phyloP scores from a whole-genome alignment of 2,888 invertebrate species.

The Ephialtes manifestator region DNA sequence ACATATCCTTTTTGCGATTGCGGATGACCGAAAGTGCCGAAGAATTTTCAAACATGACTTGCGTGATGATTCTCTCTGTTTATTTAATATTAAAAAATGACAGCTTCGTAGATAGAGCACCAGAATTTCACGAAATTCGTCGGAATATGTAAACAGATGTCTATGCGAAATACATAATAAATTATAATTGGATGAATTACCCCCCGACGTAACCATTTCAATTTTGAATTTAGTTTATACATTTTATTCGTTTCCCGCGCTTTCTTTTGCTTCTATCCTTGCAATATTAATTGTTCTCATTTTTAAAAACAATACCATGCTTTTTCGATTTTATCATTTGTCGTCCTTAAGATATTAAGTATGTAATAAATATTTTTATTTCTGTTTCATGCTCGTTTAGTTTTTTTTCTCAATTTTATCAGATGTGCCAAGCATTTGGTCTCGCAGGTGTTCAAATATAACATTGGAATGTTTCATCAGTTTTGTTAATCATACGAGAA shows the following conservation, averaged over 20 bases:
- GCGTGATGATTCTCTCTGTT: background rate
- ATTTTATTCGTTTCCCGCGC: background rate
- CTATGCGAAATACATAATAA: background rate
- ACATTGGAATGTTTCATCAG: too few relatives aligned
- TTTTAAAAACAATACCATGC: too few relatives aligned
- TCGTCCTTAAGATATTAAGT: too few relatives aligned
- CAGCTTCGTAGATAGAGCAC: background rate
- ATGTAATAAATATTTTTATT: too few relatives aligned
- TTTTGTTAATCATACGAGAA: too few relatives aligned
- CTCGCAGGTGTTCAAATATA: too few relatives aligned
- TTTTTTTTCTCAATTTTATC: too few relatives aligned
- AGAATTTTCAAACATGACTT: background rate
- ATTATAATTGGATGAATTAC: background rate
- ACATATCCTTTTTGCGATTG: background rate
- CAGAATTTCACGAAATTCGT: background rate
- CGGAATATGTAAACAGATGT: background rate
- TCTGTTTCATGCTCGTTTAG: too few relatives aligned
- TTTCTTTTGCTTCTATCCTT: background rate
- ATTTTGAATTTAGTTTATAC: background rate
- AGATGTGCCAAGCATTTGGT: too few relatives aligned
- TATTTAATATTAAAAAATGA: background rate
- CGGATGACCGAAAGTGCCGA: background rate
- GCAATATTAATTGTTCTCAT: too few relatives aligned
- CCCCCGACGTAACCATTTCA: too few relatives aligned
- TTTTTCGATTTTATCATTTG: too few relatives aligned